Evolutionary conservation across 2,113 vertebrate species (phyloP).

Genomic region (Urocitellus parryii): DNA sequence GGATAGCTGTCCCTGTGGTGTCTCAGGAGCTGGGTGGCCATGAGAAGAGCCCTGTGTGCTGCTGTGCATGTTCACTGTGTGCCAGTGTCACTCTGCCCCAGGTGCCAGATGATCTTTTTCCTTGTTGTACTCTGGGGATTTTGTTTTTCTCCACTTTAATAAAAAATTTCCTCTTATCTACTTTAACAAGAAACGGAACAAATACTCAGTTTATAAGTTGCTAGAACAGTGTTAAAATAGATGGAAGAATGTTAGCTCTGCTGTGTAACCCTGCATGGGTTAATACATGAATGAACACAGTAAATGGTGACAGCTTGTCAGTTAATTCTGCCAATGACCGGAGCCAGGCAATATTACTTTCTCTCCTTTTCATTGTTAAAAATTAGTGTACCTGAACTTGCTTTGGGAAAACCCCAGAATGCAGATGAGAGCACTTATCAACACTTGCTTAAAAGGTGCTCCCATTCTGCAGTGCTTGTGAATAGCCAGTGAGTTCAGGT

Average conservation of each 20-base stretch:
- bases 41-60: not conserved
- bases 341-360: not conserved
- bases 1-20: too few relatives aligned
- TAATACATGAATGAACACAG: not conserved
- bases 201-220: not conserved
- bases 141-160: not conserved
- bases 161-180: not conserved
- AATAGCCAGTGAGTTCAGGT: constrained; percentile 45
- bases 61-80: too few relatives aligned
- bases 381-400: not conserved
- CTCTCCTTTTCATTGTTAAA: not conserved
- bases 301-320: not conserved
- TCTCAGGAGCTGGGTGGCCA: too few relatives aligned
- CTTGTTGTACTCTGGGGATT: not conserved
- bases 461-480: not conserved
- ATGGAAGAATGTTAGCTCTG: not conserved
- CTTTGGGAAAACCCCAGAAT: not conserved
- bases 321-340: not conserved
- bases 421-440: not conserved
- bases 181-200: not conserved
- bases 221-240: not conserved
- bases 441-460: not conserved
- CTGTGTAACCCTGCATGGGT: not conserved
- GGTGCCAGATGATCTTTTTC: not conserved
- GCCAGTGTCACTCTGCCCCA: too few relatives aligned